A percentile compares a stretch with the other conserved stretches of the same genome.
Evolutionary conservation across 1,140 invertebrate genomes (phyloP).

Genomic region (Chironomus striatipennis): DNA sequence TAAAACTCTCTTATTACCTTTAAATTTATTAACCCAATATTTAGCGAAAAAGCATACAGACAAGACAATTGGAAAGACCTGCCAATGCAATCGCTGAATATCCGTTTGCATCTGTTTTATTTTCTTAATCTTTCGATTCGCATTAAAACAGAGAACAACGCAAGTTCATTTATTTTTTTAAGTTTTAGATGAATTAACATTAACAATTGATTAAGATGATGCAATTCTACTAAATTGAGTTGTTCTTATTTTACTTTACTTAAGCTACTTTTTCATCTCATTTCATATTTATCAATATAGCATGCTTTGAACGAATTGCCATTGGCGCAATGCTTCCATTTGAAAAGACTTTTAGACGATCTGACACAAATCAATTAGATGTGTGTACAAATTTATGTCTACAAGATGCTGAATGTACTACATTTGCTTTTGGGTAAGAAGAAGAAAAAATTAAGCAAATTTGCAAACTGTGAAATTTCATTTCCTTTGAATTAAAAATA

Average conservation of each 20-base stretch:
- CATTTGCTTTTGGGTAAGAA: conserved; percentile 39
- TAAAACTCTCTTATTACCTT: no score
- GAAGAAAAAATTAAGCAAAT: no score
- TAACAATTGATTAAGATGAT: conserved; percentile 23
- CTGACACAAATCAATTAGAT: conserved; percentile 39
- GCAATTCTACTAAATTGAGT: neutral
- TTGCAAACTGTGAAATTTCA: neutral
- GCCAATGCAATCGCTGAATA: neutral
- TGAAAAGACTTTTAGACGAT: conserved; percentile 39
- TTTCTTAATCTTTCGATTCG: neutral
- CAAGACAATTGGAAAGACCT: neutral
- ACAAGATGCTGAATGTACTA: conserved; percentile 38
- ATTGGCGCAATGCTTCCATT: conserved; percentile 41
- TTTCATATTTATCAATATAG: conserved; percentile 28
- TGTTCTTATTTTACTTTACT: neutral
- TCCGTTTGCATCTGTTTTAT: neutral
- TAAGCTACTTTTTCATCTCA: neutral
- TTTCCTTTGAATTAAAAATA: neutral
- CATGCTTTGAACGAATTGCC: conserved; percentile 39
- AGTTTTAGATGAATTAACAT: conserved; percentile 22
- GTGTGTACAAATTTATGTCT: conserved; percentile 39
- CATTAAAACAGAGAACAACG: neutral
- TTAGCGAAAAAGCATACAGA: no score
- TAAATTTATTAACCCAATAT: no score
- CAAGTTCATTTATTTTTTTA: neutral